Conservation (phyloP, 2,113 vertebrate genomes). For the Myiozetetes cayanensis region DNA sequence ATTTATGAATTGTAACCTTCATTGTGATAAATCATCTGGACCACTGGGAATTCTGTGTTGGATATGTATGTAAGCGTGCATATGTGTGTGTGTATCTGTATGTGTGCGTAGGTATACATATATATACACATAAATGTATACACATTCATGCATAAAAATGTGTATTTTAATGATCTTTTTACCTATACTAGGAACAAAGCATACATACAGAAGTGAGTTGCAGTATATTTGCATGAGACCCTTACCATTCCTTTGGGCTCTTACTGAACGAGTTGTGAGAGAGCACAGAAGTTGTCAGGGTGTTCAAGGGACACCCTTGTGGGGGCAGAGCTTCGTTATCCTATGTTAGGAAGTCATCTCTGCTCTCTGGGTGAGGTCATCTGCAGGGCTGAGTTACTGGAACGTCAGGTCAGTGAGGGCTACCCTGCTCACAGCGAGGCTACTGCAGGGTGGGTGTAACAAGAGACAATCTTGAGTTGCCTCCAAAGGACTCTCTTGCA, state of each 20-base stretch:
- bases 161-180: not conserved
- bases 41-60: not conserved
- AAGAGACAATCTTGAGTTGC: not conserved
- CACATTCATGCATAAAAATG: not conserved
- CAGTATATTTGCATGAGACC: not conserved
- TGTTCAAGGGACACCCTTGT: not conserved
- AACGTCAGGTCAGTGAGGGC: not conserved
- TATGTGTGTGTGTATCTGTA: not conserved
- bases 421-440: not conserved
- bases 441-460: fast-evolving
- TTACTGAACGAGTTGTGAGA: not conserved
- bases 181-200: not conserved
- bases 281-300: not conserved
- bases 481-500: not conserved
- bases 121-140: not conserved
- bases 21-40: not conserved
- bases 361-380: not conserved
- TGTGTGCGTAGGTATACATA: not conserved
- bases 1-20: not conserved
- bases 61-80: not conserved
- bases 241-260: not conserved
- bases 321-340: not conserved
- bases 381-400: not conserved
- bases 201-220: not conserved
- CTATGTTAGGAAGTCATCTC: not conserved